Evolutionary conservation across 2,113 vertebrate genomes (phyloP).

Genomic region (Xiphophorus hellerii): DNA sequence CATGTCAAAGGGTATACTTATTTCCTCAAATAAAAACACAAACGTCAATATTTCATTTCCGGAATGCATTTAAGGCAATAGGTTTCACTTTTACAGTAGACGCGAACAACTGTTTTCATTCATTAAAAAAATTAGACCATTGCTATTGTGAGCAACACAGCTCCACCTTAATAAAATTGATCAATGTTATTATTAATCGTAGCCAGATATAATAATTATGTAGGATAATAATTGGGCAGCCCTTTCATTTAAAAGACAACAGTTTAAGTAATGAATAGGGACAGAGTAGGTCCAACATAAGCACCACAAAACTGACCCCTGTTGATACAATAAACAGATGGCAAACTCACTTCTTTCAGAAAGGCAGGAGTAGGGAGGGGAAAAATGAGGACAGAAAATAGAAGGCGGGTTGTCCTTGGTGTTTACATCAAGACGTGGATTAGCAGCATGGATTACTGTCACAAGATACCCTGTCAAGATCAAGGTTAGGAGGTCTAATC

Average conservation of each 20-base stretch:
- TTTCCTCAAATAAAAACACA: neutral
- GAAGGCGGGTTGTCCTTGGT: slow-evolving; percentile 62
- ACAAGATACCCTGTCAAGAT: slow-evolving; percentile 70
- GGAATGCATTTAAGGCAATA: neutral
- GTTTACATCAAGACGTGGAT: slow-evolving; percentile 76
- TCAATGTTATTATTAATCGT: neutral
- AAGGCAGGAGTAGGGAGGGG: slow-evolving; percentile 26
- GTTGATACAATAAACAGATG: slow-evolving; percentile 63
- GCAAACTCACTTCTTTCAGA: slow-evolving; percentile 54
- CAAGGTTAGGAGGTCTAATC: slow-evolving; percentile 72
- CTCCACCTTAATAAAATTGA: neutral
- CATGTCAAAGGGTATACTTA: neutral
- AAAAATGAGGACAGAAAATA: slow-evolving; percentile 48
- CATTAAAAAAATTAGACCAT: slow-evolving; percentile 10
- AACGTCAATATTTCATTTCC: neutral
- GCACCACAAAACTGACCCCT: slow-evolving; percentile 55
- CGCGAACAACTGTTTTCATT: slow-evolving; percentile 6
- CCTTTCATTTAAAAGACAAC: slow-evolving; percentile 9
- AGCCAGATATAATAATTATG: slow-evolving; percentile 19
- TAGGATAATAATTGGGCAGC: neutral
- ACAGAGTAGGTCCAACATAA: slow-evolving; percentile 38
- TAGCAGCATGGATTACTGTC: slow-evolving; percentile 79
- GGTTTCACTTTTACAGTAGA: neutral
- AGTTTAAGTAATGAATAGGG: slow-evolving; percentile 36
- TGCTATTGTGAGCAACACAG: slow-evolving; percentile 3